phyloP scores from a whole-genome alignment of 2,888 invertebrate species.

The Tachystola acroxantha region DNA sequence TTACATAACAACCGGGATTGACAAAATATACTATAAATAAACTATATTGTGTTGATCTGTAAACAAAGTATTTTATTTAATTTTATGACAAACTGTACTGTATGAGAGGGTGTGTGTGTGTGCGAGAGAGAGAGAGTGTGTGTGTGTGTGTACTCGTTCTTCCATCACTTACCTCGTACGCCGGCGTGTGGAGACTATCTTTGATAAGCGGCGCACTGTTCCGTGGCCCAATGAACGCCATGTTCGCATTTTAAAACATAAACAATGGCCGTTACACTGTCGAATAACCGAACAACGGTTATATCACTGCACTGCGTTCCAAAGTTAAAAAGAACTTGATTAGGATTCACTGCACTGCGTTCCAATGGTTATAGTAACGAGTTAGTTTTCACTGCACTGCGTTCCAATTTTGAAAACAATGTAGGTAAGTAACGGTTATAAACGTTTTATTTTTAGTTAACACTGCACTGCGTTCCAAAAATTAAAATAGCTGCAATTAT shows the following conservation, averaged over 20 bases:
- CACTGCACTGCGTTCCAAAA: slow-evolving; percentile 14
- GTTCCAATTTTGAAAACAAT: no score
- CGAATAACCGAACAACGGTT: neutral
- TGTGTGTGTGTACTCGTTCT: no score
- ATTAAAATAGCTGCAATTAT: no score
- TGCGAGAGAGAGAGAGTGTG: no score
- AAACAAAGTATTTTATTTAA: no score
- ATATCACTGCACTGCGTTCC: slow-evolving; percentile 13
- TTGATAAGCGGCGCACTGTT: slow-evolving; percentile 81
- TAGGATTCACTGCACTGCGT: neutral
- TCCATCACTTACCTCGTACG: slow-evolving; percentile 84
- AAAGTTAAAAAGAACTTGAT: slow-evolving; percentile 6
- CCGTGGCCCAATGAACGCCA: slow-evolving; percentile 78
- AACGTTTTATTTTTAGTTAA: no score
- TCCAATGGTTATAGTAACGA: neutral
- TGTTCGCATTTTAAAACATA: slow-evolving; percentile 59
- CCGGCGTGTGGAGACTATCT: slow-evolving; percentile 82
- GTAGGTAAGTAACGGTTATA: no score
- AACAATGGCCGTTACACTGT: slow-evolving; percentile 9
- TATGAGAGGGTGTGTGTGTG: no score
- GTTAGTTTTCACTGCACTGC: neutral
- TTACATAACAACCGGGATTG: no score
- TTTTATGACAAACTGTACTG: no score
- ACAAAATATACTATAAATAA: no score
- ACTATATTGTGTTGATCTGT: no score